phyloP scores from a whole-genome alignment of 1,140 invertebrate genomes.

The Lepidurus arcticus region DNA sequence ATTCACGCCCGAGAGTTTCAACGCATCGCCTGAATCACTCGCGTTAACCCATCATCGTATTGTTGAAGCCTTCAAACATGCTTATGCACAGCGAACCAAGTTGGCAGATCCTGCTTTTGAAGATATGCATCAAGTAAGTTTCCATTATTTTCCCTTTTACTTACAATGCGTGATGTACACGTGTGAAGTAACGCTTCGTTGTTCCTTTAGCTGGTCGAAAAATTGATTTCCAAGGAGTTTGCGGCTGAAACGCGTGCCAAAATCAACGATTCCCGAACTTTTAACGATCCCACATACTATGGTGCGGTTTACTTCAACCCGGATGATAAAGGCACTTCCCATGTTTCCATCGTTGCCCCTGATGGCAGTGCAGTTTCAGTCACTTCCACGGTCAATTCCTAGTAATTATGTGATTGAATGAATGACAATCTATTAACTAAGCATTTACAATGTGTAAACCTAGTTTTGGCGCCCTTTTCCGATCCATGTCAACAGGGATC shows the following conservation, averaged over 20 bases:
- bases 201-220: constrained; percentile 51
- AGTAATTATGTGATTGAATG: constrained; percentile 61
- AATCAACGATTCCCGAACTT: constrained; percentile 65
- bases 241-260: constrained; percentile 54
- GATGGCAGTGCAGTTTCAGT: constrained; percentile 89
- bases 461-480: constrained; percentile 73
- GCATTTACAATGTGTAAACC: constrained; percentile 39
- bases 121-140: constrained; percentile 55
- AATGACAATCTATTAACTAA: too few species aligned
- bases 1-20: constrained; percentile 31
- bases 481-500: constrained; percentile 76
- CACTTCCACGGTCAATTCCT: constrained; percentile 85
- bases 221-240: constrained; percentile 60
- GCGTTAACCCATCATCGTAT: constrained; percentile 75
- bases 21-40: constrained; percentile 22
- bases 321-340: constrained; percentile 79
- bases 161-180: too few species aligned
- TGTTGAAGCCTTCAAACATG: constrained; percentile 86
- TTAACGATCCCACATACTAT: constrained; percentile 60
- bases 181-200: too few species aligned
- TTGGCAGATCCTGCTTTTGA: constrained; percentile 76
- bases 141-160: too few species aligned
- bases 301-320: constrained; percentile 54
- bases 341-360: constrained; percentile 74
- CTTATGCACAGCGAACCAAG: constrained; percentile 72